Percentiles rank a stretch among this genome's conserved stretches.
Conservation (phyloP, 2,113 vertebrate genomes). For the Zosterops japonicus region DNA sequence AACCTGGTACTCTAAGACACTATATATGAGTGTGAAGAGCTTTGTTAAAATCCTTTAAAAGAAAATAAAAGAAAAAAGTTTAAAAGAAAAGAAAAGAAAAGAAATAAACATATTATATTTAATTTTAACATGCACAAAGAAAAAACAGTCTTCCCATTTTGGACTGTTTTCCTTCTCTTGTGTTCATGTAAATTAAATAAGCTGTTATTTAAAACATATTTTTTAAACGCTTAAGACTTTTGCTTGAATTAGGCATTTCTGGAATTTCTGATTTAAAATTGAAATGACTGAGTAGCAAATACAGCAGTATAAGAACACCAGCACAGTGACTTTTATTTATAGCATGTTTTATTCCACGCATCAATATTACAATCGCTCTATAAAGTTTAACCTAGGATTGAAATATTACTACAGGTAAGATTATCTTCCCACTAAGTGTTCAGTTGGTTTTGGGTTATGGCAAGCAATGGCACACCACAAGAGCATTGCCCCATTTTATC, state of each 20-base stretch:
- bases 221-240: background rate
- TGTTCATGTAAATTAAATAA: constrained; percentile 21
- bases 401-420: background rate
- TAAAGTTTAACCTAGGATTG: background rate
- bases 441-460: background rate
- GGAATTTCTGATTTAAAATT: constrained; percentile 31
- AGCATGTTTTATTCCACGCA: background rate
- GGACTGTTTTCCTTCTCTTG: background rate
- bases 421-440: background rate
- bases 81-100: no score
- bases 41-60: background rate
- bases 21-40: background rate
- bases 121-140: constrained; percentile 29
- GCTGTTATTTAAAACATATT: constrained; percentile 60
- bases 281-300: constrained; percentile 12
- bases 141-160: constrained; percentile 23
- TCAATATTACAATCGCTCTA: background rate
- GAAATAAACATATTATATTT: background rate
- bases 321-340: background rate
- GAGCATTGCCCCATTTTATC: background rate
- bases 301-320: background rate
- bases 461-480: background rate
- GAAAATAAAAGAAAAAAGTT: background rate
- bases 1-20: background rate
- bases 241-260: constrained; percentile 43